phyloP scores from a whole-genome alignment of 2,797 vertebrate genomes.

The Hylomyscus alleni region DNA sequence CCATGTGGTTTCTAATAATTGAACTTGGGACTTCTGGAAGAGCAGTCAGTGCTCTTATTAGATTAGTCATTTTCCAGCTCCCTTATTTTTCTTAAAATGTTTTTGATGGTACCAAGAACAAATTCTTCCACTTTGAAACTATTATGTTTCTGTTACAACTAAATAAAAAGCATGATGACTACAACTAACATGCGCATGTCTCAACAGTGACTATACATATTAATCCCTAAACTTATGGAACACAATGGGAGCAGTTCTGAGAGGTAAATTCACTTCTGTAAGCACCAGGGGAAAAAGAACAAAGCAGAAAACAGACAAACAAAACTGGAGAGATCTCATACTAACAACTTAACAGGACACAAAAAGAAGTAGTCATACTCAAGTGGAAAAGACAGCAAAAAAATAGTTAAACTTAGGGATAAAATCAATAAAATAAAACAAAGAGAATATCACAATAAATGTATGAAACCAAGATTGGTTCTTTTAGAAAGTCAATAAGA shows the following conservation, averaged over 20 bases:
- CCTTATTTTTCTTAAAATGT: not conserved
- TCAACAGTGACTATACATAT: not conserved
- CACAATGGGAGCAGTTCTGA: not conserved
- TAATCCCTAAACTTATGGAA: not conserved
- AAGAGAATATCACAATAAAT: no score
- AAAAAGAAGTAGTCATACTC: not conserved
- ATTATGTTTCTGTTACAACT: not conserved
- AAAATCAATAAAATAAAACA: not conserved
- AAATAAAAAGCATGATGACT: not conserved
- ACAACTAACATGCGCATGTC: not conserved
- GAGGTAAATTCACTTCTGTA: not conserved
- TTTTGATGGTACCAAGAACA: not conserved
- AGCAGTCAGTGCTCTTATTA: no score
- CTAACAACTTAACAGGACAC: not conserved
- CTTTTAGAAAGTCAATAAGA: not conserved
- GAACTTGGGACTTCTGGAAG: no score
- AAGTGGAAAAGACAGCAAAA: not conserved
- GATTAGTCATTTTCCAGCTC: no score
- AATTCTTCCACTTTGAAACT: not conserved
- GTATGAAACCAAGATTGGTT: not conserved
- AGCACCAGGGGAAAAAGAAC: no score
- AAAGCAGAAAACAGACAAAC: not conserved
- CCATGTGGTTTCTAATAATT: no score
- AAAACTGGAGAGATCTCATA: not conserved
- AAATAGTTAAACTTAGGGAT: not conserved